Conservation (phyloP, 1,140 invertebrate genomes). For the Monomorium pharaonis region DNA sequence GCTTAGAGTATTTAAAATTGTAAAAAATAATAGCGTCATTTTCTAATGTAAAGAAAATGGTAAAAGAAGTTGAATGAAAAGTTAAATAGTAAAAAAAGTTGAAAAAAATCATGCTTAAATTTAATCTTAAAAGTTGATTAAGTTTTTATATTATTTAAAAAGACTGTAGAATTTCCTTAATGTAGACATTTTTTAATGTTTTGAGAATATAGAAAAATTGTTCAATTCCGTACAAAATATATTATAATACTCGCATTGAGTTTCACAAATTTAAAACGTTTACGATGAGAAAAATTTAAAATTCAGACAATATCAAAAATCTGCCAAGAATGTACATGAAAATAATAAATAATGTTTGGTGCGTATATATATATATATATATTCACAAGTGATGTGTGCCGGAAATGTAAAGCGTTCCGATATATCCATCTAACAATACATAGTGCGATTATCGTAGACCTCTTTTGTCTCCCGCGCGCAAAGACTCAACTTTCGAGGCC, state of each 20-base stretch:
- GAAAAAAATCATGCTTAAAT: no score
- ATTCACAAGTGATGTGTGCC: conserved; percentile 53
- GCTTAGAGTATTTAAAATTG: no score
- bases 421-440: conserved; percentile 77
- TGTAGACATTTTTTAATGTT: not conserved
- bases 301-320: not conserved
- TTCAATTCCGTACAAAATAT: not conserved
- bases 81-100: no score
- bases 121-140: no score
- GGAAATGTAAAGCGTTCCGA: conserved; percentile 79
- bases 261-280: not conserved
- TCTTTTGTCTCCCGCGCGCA: conserved; percentile 36
- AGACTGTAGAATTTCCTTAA: no score
- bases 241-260: not conserved
- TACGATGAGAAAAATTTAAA: not conserved
- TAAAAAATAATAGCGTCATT: no score
- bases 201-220: not conserved
- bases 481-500: conserved; percentile 18
- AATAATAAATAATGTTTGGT: conserved; percentile 45
- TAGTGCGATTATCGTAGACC: conserved; percentile 65
- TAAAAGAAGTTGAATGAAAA: no score
- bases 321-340: not conserved
- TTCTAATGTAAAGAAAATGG: no score
- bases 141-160: no score
- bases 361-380: not conserved